Conservation (phyloP, 2,888 invertebrate genomes). For the Zaprionus bogoriensis region DNA sequence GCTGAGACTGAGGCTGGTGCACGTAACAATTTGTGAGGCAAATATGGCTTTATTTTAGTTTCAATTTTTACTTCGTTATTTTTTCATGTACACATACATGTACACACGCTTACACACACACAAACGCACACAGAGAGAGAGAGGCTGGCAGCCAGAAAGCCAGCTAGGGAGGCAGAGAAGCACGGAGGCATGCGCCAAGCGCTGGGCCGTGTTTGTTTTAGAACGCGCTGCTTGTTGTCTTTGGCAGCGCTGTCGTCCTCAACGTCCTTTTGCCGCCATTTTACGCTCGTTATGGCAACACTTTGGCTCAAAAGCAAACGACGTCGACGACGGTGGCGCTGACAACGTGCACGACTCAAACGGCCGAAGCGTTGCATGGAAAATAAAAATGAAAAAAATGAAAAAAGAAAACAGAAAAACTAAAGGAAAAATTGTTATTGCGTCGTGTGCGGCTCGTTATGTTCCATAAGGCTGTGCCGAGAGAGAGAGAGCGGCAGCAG, state of each 20-base stretch:
- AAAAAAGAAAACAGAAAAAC: slow-evolving; percentile 13
- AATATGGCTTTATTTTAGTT: slow-evolving; percentile 79
- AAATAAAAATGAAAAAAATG: slow-evolving; percentile 17
- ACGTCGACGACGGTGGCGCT: slow-evolving; percentile 53
- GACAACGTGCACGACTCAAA: slow-evolving; percentile 59
- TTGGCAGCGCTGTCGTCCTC: slow-evolving; percentile 38
- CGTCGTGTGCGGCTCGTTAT: slow-evolving; percentile 71
- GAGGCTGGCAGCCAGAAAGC: not conserved
- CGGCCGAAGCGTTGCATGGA: slow-evolving; percentile 52
- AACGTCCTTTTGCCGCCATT: slow-evolving; percentile 72
- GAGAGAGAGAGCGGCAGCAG: slow-evolving; percentile 9
- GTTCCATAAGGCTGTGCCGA: slow-evolving; percentile 37
- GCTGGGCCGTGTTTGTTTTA: slow-evolving; percentile 66
- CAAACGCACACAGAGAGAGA: not conserved
- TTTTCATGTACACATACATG: slow-evolving; percentile 39
- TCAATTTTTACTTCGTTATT: slow-evolving; percentile 78
- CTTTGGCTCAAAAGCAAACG: slow-evolving; percentile 76
- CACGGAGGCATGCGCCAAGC: too few species aligned
- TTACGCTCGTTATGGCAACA: slow-evolving; percentile 78
- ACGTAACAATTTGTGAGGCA: slow-evolving; percentile 73
- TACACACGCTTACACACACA: slow-evolving; percentile 15
- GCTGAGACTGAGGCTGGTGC: slow-evolving; percentile 23
- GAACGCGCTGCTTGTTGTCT: slow-evolving; percentile 65
- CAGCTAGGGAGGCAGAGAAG: too few species aligned
- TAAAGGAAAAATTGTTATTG: slow-evolving; percentile 53